Conservation (phyloP, 1,140 invertebrate species). For the Apis cerana region DNA sequence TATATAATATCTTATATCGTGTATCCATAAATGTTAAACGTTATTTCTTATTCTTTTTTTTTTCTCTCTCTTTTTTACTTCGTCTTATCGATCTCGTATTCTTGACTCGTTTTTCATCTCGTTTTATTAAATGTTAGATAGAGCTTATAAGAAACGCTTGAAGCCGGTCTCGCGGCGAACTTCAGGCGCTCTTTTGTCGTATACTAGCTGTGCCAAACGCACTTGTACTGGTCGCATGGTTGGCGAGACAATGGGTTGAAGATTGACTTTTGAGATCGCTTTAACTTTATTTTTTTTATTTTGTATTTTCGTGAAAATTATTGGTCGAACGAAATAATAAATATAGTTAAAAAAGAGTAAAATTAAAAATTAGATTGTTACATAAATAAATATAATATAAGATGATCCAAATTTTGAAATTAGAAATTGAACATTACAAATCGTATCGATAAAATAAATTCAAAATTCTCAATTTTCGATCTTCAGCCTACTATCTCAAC, state of each 20-base stretch:
- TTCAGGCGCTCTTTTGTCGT: conserved; percentile 75
- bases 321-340: neutral
- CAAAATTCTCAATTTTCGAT: conserved; percentile 43
- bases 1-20: conserved; percentile 61
- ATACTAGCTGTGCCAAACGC: conserved; percentile 82
- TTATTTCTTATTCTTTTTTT: conserved; percentile 59
- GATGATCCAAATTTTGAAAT: neutral
- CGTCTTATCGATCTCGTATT: conserved; percentile 55
- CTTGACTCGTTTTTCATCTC: conserved; percentile 64
- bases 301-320: too few species aligned
- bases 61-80: conserved; percentile 46
- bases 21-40: conserved; percentile 68
- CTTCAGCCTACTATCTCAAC: conserved; percentile 71
- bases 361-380: too few species aligned
- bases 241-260: conserved; percentile 71
- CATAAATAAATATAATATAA: too few species aligned
- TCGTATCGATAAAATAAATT: neutral
- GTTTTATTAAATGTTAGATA: conserved; percentile 79
- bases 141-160: conserved; percentile 72
- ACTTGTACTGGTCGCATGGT: conserved; percentile 81
- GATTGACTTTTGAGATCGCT: conserved; percentile 38
- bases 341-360: too few species aligned
- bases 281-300: too few species aligned
- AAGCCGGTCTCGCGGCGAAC: conserved; percentile 69
- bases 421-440: too few species aligned